Base-by-base conservation (phyloP, 2,888 invertebrate genomes). In the Leptinotarsa tumamoca region DNA sequence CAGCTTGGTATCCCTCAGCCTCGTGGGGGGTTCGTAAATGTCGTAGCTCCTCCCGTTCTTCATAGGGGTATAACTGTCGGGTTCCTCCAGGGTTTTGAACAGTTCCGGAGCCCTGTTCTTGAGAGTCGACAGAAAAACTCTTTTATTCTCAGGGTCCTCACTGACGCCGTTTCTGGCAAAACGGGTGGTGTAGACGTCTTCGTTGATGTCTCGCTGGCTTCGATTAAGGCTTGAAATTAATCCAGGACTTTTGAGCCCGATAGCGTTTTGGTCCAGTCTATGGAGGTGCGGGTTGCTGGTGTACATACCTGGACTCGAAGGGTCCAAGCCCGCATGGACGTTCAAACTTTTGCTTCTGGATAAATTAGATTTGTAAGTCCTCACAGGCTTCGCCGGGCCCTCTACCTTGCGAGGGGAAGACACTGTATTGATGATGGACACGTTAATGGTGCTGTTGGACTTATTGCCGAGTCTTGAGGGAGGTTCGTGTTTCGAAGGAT, bases 271-370 rank as follows among this genome's bases (percentile, higher is more conserved):
- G 80, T 93, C 92, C 68, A 94, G 88, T 23, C 92, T 90, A 84
- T 93, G 93, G 67, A 95, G 89, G 85, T 95, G 95, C 52, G 95
- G 94, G 87, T 94, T 95, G 4, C 95, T 95, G 86, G 94, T 94
- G 88, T 94, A 94, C 88, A 94, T 92, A 74, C 90, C 83, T 66
- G 80, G 78, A 43, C 72, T 52, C 14, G 79, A 76, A 18, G 78
- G 68, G 27, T 83, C 81, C 27, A 79, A 68, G 83, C 90, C 90
- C 72, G 89, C 90, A 84, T 95, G 94, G 82, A 95, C 94, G 90
- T 95, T 95, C 89, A 96, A 95, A 87, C 95, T 95, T 89, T 96
- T 95, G 88, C 95, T 95, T 76, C 96, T 91, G 77, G 94, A 92
- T 61, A 96, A 89, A 72, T 90, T 89, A 27, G 94, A 92, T 85